Evolutionary conservation across 1,140 invertebrate genomes (phyloP), one percentile per base, ranked within the genome.

Genomic region (Brachionus angularis): DNA sequence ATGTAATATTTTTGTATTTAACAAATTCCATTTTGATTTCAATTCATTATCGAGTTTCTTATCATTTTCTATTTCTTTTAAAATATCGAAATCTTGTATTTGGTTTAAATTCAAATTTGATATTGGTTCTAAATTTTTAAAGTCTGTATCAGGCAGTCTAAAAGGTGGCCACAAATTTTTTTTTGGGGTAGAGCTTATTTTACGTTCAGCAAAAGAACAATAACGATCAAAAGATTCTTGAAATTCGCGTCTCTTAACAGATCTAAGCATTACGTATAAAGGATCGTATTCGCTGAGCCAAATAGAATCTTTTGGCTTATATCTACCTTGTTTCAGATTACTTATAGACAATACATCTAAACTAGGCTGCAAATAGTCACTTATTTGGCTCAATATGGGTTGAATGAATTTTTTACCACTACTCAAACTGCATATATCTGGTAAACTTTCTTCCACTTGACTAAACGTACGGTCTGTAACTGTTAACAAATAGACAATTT

Each of bases 221-320:
- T 71, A 86, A 76, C 93, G 84, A 80, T 97, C 93, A 86, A 96
- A 88, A 2, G 93, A 91, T 16, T 88, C 87, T 82, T 96, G 93
- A 79, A 93, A 95, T 79, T 98, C 93, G 76, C 88, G 85, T 36
- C 91, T 83, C 81, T 96, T 91, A 1, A 96, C 90, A 25, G 91
- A 91, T 76, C 94, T 83, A 1, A 95, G 81, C 21, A 93, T 82
- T 4, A 95, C 90, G 79, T 95, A 91, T 49, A 98, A 85, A 2
- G 94, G 94, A 83, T 97, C 91, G 79, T 93, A 98, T 74, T 93
- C 86, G 67, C 88, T 85, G 77, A 93, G 87, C 93, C 93, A 97
- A 23, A 96, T 89, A 23, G 85, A 83, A 33, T 89, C 78, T 77
- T 72, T 29, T 71, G 74, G 47, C 25, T 39, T 31, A 58, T 72